Evolutionary conservation across 2,113 vertebrate species (phyloP).

Genomic region (Hyperopisus bebe): DNA sequence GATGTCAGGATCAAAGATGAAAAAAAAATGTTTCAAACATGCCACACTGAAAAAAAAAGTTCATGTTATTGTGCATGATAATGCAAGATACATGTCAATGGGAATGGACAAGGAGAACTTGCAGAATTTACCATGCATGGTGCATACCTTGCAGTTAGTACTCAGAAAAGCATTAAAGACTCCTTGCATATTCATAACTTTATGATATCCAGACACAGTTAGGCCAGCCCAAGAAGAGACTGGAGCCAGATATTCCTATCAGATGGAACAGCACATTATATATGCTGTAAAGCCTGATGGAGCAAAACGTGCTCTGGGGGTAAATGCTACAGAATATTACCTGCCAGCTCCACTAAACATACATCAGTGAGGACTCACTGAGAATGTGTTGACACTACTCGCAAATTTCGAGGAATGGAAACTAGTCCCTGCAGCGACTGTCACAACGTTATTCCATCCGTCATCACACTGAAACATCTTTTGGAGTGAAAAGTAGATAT

Average conservation of each 20-base stretch:
- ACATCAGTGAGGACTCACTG: background rate
- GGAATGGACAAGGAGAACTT: background rate
- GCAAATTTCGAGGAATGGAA: background rate
- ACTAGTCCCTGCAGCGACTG: background rate
- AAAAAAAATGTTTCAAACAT: background rate
- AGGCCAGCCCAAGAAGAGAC: background rate
- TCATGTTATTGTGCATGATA: background rate
- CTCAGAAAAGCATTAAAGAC: background rate
- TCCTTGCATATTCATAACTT: background rate
- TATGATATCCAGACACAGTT: background rate
- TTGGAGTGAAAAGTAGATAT: background rate
- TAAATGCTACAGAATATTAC: background rate
- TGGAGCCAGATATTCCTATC: background rate
- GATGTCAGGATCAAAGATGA: background rate
- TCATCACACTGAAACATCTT: background rate
- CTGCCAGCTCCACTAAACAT: background rate
- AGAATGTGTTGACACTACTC: background rate
- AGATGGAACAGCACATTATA: background rate
- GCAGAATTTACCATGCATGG: background rate
- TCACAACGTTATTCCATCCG: background rate
- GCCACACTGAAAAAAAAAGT: background rate
- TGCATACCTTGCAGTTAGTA: background rate
- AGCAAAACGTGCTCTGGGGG: background rate
- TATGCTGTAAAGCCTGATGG: background rate
- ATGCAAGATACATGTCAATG: background rate